phyloP scores from a whole-genome alignment of 2,113 vertebrate species.

The Eulemur rufifrons region DNA sequence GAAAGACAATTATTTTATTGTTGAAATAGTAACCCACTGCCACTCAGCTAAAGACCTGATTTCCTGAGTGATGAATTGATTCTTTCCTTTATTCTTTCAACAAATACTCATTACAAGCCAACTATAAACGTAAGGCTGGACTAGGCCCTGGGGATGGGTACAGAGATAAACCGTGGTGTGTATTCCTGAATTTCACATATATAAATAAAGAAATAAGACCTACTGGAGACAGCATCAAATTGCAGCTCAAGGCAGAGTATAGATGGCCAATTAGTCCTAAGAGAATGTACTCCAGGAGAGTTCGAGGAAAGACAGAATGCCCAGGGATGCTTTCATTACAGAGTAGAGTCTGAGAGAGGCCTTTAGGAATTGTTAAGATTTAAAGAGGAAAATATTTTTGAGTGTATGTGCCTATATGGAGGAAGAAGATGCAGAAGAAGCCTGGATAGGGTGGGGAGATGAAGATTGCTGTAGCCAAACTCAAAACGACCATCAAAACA shows the following conservation, averaged over 20 bases:
- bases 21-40: conserved; percentile 32
- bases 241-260: neutral
- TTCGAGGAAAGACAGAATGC: neutral
- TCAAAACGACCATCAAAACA: neutral
- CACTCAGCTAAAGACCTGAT: conserved; percentile 19
- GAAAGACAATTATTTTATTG: conserved; percentile 50
- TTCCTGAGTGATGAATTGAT: conserved; percentile 42
- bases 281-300: neutral
- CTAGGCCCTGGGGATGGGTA: neutral
- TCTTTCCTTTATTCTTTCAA: conserved; percentile 56
- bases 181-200: neutral
- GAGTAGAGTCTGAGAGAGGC: rapidly evolving
- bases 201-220: neutral
- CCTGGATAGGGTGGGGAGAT: rapidly evolving
- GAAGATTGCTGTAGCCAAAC: rapidly evolving
- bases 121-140: neutral
- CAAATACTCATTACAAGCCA: conserved; percentile 37
- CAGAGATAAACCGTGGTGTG: neutral
- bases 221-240: neutral
- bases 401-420: rapidly evolving
- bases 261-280: neutral
- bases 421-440: neutral
- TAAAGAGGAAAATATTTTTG: neutral
- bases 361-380: neutral
- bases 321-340: neutral